Base-by-base conservation (phyloP, 2,113 vertebrate genomes). In the Sialia sialis region DNA sequence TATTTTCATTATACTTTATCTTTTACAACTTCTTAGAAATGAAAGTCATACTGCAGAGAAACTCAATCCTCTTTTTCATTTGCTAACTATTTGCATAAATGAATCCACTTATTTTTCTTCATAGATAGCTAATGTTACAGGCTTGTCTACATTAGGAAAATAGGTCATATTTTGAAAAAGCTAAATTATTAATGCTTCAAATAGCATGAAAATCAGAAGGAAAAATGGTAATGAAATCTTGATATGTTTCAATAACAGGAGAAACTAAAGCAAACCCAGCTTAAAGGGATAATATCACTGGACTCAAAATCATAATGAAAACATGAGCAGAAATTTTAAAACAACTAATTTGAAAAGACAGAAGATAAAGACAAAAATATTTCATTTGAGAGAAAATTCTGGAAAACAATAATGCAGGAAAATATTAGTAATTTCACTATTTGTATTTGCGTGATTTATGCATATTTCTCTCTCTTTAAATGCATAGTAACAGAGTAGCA, bases 161-260 rank as follows among this genome's bases (percentile, higher is more conserved):
- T 78, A 90, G 86, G 91, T 90, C 74, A 70, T 92, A 74, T 82
- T 87, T 84, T 92, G 25, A 62, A 92, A 85, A 90, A 66, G 36
- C 66, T 87, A 56, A 87, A 92, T 93, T 87, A 90, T 87, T 95
- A 87, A 82, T 94, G 60, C 19, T 54, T 90, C 70, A 87, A 92
- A 90, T 44, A 63, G 23, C 69, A 87, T 90, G 60, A 84, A 92
- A 92, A 78, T 43, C 27, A 58, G 29, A 87, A 70, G 11, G 15
- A 62, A 78, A 89, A 88, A 85, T 62, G 16, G 16, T 87, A 92
- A 95, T 82, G 34, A 92, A 90, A 92, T 85, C 69, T 87, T 82
- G 41, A 70, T 82, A 54, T 54, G 19, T 85, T 93, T 92, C 79
- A 74, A 87, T 75, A 82, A 14, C 32, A 67, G 21, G 23, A 92